Evolutionary conservation across 1,140 invertebrate species (phyloP), one percentile per base, ranked within the genome.

Genomic region (Tetramorium parvispinum): DNA sequence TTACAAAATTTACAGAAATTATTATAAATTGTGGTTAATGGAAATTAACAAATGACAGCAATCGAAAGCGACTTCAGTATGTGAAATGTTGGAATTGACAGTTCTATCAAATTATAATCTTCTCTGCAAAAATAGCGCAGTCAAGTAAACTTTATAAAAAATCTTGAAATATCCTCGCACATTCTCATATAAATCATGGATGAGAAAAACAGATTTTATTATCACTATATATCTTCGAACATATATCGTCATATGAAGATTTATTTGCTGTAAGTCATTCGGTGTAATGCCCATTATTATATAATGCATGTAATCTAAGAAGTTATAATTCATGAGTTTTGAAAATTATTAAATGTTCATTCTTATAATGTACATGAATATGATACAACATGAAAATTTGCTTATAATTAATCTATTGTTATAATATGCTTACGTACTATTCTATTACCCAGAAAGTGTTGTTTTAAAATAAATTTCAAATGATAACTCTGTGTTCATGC

Each of bases 251-350:
- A 43, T 51, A 24, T 16, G 13, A 37, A 40, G n/a, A 83, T 59
- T 75, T 13, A 27, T 70, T 82, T 53, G 21, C 21, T 53, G n/a
- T 65, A 77, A 77, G 21, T 82, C 46, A 43, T n/a, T 59, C 21
- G 24, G 1, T 68, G 32, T 7, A 81, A 82, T 73, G 51, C 53
- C 66, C 79, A 82, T 82, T 85, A 70, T 85, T 70, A 70, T 77
- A 70, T 37, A 86, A 43, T 43, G 49, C 57, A 55, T 68, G 81
- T 85, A 79, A 66, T 73, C 46, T 51, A 53, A 78, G 32, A 49
- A 24, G 10, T 78, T 57, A 78, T 76, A 86, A 89, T 78, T 88
- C 59, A 88, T 55, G 83, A 73, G 40, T 43, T 18, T 32, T 53
- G 24, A 43, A 16, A 82, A 27, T 76, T 51, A 89, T 24, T 66